These are phyloP conservation scores for Polyergus mexicanus DNA, from an alignment of 1,140 invertebrate species.

Conservation along the genomic window DNA sequence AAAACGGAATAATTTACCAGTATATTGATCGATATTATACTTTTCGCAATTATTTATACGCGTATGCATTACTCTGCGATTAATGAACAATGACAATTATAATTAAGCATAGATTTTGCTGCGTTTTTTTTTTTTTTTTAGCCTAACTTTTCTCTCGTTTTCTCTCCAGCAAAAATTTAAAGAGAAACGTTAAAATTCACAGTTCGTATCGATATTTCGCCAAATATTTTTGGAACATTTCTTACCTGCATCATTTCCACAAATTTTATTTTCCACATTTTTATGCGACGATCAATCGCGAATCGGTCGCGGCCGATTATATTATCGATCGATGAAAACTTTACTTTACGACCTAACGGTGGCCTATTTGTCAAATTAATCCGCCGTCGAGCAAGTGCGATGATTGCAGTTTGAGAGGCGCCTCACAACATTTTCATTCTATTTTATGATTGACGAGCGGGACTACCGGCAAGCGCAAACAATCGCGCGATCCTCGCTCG, in stretches of 20 bases:
- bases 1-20: not conserved
- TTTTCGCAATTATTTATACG: not conserved
- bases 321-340: constrained; percentile 26
- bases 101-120: constrained; percentile 12
- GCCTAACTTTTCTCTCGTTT: too few species aligned
- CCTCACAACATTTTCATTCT: constrained; percentile 22
- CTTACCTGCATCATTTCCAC: not conserved
- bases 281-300: not conserved
- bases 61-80: not conserved
- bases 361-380: constrained; percentile 31
- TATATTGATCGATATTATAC: not conserved
- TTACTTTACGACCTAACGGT: too few species aligned
- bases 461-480: constrained; percentile 20
- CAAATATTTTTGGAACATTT: not conserved
- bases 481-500: constrained; percentile 14
- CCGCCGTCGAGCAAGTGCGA: not conserved
- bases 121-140: not conserved
- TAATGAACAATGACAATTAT: not conserved
- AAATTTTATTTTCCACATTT: not conserved
- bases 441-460: constrained; percentile 21
- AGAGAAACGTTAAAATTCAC: constrained; percentile 20
- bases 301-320: not conserved
- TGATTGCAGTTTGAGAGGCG: constrained; percentile 16
- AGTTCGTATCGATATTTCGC: not conserved
- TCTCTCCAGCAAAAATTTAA: not conserved